Percentiles rank a stretch among this genome's conserved stretches.
Evolutionary conservation across 2,797 vertebrate species (phyloP).

Genomic region (Amblyraja radiata): DNA sequence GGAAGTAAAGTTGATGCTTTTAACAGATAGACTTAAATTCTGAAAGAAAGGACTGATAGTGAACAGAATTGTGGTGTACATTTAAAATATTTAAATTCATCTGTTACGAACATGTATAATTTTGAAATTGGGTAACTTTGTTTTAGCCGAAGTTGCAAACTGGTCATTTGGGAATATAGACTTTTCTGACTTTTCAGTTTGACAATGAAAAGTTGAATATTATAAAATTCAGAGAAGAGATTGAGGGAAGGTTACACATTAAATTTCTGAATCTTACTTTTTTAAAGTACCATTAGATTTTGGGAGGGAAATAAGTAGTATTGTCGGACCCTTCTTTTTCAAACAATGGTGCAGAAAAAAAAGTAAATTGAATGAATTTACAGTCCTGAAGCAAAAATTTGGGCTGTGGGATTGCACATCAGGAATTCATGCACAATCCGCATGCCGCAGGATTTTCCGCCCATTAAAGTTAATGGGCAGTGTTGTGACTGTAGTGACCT

Average conservation of each 20-base stretch:
- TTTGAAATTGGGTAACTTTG: constrained; percentile 1
- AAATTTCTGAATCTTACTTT: not conserved
- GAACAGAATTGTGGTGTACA: not conserved
- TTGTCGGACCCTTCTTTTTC: not conserved
- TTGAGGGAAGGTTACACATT: not conserved
- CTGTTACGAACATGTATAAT: not conserved
- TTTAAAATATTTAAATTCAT: not conserved
- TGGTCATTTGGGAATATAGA: not conserved
- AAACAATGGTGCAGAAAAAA: not conserved
- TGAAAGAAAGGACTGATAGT: not conserved
- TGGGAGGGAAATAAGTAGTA: not conserved
- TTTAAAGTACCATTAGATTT: not conserved
- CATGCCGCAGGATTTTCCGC: not conserved
- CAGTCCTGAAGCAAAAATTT: not conserved
- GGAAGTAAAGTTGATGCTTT: not conserved
- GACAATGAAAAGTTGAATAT: not conserved
- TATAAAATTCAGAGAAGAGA: not conserved
- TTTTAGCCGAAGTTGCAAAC: not conserved
- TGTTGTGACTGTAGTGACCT: not conserved
- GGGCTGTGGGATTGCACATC: not conserved
- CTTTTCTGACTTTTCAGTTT: not conserved
- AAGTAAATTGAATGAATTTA: not conserved
- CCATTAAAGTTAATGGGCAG: constrained; percentile 6
- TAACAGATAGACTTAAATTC: not conserved
- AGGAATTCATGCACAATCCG: not conserved